Evolutionary conservation across 2,888 invertebrate genomes (phyloP).

Genomic region (Melinaea marsaeus): DNA sequence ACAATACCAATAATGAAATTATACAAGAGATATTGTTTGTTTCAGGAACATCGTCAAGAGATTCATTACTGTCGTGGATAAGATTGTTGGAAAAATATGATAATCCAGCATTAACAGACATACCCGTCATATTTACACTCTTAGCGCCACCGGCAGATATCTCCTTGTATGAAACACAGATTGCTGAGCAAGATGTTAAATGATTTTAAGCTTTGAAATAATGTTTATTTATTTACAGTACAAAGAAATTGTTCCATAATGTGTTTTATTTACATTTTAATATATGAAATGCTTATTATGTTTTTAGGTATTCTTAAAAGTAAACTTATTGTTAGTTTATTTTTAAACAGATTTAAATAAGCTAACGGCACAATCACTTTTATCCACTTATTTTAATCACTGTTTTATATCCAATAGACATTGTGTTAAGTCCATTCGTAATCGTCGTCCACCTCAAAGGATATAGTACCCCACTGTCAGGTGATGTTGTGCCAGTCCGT

Average conservation of each 20-base stretch:
- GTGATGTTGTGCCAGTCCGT: slow-evolving; percentile 84
- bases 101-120: slow-evolving; percentile 83
- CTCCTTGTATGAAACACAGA: slow-evolving; percentile 55
- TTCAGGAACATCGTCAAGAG: slow-evolving; percentile 89
- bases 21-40: slow-evolving; percentile 21
- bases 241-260: slow-evolving; percentile 10
- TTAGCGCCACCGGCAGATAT: slow-evolving; percentile 78
- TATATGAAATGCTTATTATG: slow-evolving; percentile 11
- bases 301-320: slow-evolving; percentile 9
- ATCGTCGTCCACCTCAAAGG: slow-evolving; percentile 68
- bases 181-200: slow-evolving; percentile 38
- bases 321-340: neutral
- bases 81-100: slow-evolving; percentile 85
- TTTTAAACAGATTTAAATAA: no score
- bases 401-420: neutral
- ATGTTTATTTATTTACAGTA: slow-evolving; percentile 20
- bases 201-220: neutral
- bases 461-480: slow-evolving; percentile 75
- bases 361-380: no score
- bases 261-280: slow-evolving; percentile 28
- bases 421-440: slow-evolving; percentile 69
- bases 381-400: slow-evolving; percentile 3
- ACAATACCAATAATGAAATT: neutral
- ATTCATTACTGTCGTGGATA: slow-evolving; percentile 95
- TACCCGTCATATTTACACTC: slow-evolving; percentile 92